Conservation (phyloP, 2,888 invertebrate species). For the Trachelus stipa region DNA sequence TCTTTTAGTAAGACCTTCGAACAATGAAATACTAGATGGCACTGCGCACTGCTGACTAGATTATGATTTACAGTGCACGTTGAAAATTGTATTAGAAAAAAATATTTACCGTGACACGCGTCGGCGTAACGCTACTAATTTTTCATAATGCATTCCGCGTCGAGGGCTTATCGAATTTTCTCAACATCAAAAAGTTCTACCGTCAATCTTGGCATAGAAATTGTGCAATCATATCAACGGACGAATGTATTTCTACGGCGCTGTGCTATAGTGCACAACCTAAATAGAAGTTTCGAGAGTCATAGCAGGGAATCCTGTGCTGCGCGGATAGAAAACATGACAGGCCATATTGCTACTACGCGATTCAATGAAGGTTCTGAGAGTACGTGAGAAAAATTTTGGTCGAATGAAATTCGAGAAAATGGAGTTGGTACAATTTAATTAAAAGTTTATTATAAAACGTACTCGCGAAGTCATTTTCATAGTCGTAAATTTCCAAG, state of each 20-base stretch:
- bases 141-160: not conserved
- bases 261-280: not conserved
- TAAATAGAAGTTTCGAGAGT: not conserved
- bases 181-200: not conserved
- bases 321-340: not conserved
- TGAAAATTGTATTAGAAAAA: conserved; percentile 24
- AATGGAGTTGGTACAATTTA: not conserved
- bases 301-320: not conserved
- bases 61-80: conserved; percentile 30
- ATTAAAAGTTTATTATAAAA: not conserved
- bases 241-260: not conserved
- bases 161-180: not conserved
- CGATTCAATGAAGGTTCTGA: not conserved
- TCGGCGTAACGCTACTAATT: conserved; percentile 11
- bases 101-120: conserved; percentile 35
- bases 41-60: conserved; percentile 21
- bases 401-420: not conserved
- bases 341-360: not conserved
- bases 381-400: not conserved
- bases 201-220: not conserved
- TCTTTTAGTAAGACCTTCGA: not conserved
- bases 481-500: not conserved
- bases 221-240: not conserved
- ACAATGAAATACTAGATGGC: conserved; percentile 8
- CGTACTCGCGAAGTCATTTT: not conserved